Base-by-base conservation (phyloP, 1,140 invertebrate genomes). In the Ceratoteleas bidentatus region DNA sequence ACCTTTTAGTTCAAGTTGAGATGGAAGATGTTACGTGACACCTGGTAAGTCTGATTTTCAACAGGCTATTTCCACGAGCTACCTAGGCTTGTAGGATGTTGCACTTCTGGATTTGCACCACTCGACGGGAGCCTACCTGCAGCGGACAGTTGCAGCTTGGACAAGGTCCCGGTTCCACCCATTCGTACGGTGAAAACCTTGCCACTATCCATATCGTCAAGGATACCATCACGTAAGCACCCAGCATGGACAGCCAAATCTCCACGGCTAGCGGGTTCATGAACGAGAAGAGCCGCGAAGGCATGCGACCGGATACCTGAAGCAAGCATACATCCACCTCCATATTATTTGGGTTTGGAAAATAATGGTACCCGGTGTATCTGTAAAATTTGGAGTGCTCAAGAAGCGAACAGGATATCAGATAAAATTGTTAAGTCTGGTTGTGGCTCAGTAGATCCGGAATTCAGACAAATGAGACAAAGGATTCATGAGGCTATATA, bases 141-240 rank as follows among this genome's bases (percentile, higher is more conserved):
- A 91, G 83, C 16, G 90, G 88, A 75, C 89, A 90, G 57, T 90
- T 91, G 88, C 90, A 91, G 85, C 87, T 86, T 47, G 91, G 88
- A 91, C 93, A 92, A 85, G 95, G 77, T 90, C 93, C 88, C 91
- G 94, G 81, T 91, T 94, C 90, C 89, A 94, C 86, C 94, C 94
- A 95, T 85, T 95, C 94, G 85, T 95, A 94, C 15, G 94, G 94
- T 32, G 93, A 94, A 84, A 95, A 94, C 60, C 92, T 89, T 36
- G 95, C 95, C 65, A 96, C 93, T 64, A 95, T 92, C 91, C 95
- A 96, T 88, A 96, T 95, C 4, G 94, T 94, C 66, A 95, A 85
- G 33, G 94, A 95, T 15, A 95, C 94, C 81, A 94, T 92, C 38
- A 94, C 88, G 89, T 95, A 95, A 74, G 94, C 94, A 6, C 92